Evolutionary conservation across 2,113 vertebrate genomes (phyloP).

Genomic region (Gymnorhina tibicen): DNA sequence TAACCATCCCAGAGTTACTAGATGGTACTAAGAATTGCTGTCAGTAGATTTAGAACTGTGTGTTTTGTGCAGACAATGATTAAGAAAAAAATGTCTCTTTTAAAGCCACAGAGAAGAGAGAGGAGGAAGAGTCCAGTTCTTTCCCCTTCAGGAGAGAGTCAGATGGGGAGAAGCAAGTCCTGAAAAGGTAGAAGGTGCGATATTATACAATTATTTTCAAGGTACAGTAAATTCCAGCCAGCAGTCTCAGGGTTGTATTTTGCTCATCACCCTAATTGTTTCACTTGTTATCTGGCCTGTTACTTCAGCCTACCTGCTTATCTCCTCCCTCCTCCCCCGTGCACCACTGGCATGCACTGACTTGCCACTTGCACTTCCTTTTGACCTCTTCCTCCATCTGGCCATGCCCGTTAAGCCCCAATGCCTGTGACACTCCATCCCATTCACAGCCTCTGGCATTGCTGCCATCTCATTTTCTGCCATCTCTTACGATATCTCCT

Average conservation of each 20-base stretch:
- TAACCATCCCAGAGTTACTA: background rate
- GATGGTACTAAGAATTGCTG: background rate
- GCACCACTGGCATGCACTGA: background rate
- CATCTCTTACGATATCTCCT: background rate
- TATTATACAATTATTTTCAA: background rate
- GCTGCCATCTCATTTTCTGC: background rate
- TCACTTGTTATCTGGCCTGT: background rate
- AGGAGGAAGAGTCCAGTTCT: background rate
- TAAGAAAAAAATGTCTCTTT: background rate
- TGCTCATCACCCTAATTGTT: background rate
- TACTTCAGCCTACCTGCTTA: background rate
- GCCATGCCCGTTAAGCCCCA: background rate
- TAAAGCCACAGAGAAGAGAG: background rate
- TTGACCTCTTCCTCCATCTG: background rate
- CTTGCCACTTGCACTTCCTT: background rate
- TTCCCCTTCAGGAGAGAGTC: background rate
- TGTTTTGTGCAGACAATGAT: background rate
- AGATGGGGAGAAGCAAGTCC: background rate
- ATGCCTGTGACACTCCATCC: background rate
- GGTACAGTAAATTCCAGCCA: background rate
- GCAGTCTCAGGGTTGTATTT: background rate
- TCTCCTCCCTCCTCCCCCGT: background rate
- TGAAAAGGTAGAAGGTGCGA: background rate
- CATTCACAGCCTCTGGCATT: background rate
- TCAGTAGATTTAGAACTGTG: background rate